phyloP scores from a whole-genome alignment of 2,888 invertebrate genomes.

The Agrilus cyanescens region DNA sequence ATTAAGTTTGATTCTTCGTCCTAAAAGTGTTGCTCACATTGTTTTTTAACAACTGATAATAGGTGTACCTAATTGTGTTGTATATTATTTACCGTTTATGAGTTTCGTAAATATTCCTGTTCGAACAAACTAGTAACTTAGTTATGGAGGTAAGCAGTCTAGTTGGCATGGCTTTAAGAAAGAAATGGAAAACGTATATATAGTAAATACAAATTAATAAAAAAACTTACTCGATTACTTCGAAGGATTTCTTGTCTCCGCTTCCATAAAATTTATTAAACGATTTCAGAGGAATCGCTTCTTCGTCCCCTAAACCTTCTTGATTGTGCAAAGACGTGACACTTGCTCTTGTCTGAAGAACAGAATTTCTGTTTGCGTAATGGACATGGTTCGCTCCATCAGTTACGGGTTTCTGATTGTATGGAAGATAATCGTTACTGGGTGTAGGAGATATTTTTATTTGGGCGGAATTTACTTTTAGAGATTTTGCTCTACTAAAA shows the following conservation, averaged over 20 bases:
- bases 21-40: too few relatives aligned
- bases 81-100: too few relatives aligned
- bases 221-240: constrained; percentile 58
- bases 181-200: too few relatives aligned
- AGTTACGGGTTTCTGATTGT: constrained; percentile 42
- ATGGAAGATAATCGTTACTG: constrained; percentile 43
- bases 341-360: constrained; percentile 30
- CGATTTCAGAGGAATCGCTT: constrained; percentile 69
- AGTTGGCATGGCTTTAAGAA: too few relatives aligned
- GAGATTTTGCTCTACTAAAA: constrained; percentile 45
- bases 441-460: constrained; percentile 37
- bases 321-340: constrained; percentile 29
- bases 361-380: constrained; percentile 36
- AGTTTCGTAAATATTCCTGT: too few relatives aligned
- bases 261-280: constrained; percentile 52
- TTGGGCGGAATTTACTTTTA: constrained; percentile 45
- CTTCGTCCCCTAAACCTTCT: constrained; percentile 40
- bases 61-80: too few relatives aligned
- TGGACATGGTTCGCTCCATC: constrained; percentile 47
- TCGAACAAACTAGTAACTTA: too few relatives aligned
- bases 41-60: too few relatives aligned
- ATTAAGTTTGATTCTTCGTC: too few relatives aligned
- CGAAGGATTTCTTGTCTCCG: constrained; percentile 53
- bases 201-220: neutral
- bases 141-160: too few relatives aligned